Base-by-base conservation (phyloP, 2,113 vertebrate species). In the Cichladusa arquata region DNA sequence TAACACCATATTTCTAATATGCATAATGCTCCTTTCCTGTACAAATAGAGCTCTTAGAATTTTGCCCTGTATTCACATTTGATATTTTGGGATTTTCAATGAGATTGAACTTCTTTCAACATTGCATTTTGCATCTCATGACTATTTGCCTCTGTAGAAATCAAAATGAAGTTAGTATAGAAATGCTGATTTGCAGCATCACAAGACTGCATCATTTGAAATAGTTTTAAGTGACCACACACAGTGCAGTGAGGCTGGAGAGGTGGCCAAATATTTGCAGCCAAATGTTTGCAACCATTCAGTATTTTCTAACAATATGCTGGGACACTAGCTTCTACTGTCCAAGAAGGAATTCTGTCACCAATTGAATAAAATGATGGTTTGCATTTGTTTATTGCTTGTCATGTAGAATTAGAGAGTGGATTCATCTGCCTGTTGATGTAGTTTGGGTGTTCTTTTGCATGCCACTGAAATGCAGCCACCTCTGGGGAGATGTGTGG, bases 401-500 rank as follows among this genome's bases (percentile, higher is more conserved):
- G 71, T 40, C 87, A 44, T 64, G 42, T 26, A 83, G 81, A 83
- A 93, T 83, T 86, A 81, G 60, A 61, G 81, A 79, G 79, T 48
- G 25, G 65, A 94, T 95, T 93, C 94, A 86, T 94, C 81, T 77
- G 51, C 31, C 47, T 62, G 34, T 77, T 92, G 88, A 77, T 92
- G 85, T 80, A 86, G 90, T 91, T 90, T 80, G 62, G 64, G 67
- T 70, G 61, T 73, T 83, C 70, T 72, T 95, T 81, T 80, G 84
- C 47, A 1, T 80, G 64, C 50, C 38, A 69, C 62, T 95, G 95
- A 96, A 97, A 96, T 83, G 81, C 93, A 97, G 71, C 66, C 81
- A 96, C 94, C 95, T 96, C 93, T 95, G 51, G 95, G 94, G 93
- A 96, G 62, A 95, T 64, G 60, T 2, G 3, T 81, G 81, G 81